Evolutionary conservation across 2,113 vertebrate genomes (phyloP).

Genomic region (Notarius lentiginosus): DNA sequence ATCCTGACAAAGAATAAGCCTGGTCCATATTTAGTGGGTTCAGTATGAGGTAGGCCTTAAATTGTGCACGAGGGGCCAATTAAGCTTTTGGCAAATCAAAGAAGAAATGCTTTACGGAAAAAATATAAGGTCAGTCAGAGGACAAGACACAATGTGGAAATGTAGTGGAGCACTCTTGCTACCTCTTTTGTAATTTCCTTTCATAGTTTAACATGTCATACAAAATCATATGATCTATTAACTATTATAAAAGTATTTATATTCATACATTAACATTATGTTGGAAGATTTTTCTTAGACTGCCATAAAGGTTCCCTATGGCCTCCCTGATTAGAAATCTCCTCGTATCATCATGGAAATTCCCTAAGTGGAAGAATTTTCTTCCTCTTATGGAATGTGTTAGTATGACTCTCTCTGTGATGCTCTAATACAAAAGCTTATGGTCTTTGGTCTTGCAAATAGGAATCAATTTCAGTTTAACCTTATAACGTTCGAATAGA

Average conservation of each 20-base stretch:
- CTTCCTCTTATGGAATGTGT: not conserved
- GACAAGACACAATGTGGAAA: conserved; percentile 42
- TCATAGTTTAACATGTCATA: conserved; percentile 10
- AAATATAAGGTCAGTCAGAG: conserved; percentile 34
- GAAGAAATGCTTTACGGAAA: conserved; percentile 42
- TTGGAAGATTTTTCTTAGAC: conserved; percentile 32
- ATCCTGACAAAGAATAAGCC: not conserved
- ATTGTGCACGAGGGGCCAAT: not conserved
- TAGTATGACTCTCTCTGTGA: not conserved
- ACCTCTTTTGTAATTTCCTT: conserved; percentile 15
- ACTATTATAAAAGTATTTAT: not conserved
- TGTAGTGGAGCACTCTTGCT: conserved; percentile 50
- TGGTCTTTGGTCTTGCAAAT: not conserved
- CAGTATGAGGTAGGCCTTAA: not conserved
- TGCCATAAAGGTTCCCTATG: conserved; percentile 49
- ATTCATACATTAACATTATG: not conserved
- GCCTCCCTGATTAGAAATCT: conserved; percentile 47
- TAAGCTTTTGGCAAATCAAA: conserved; percentile 11
- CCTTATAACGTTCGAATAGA: not conserved
- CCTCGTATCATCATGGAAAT: conserved; percentile 61
- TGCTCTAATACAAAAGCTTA: not conserved
- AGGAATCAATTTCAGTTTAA: not conserved
- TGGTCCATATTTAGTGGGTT: not conserved
- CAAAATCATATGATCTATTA: not conserved
- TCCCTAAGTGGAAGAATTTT: conserved; percentile 18